Evolutionary conservation across 2,888 invertebrate species (phyloP).

Genomic region (Lissocephala sabroskyi): DNA sequence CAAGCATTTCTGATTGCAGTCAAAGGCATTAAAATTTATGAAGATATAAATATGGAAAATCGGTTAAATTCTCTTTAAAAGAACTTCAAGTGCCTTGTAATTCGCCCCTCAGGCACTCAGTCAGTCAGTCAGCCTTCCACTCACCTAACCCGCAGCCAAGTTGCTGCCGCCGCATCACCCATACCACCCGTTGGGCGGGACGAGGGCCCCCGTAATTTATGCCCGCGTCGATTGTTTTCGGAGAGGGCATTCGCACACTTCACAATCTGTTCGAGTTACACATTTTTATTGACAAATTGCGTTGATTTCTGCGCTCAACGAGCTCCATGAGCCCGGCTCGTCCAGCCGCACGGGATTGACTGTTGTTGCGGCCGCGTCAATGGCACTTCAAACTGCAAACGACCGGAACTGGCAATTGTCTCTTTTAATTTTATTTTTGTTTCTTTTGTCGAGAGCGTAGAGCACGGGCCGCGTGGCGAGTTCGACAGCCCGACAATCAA

Average conservation of each 20-base stretch:
- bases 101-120: no score
- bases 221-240: constrained; percentile 61
- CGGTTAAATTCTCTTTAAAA: no score
- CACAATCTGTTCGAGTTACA: constrained; percentile 65
- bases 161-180: no score
- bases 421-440: constrained; percentile 17
- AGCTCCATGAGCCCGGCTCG: no score
- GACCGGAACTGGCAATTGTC: constrained; percentile 71
- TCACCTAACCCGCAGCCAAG: no score
- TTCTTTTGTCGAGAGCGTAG: constrained; percentile 42
- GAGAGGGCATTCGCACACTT: constrained; percentile 65
- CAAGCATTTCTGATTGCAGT: constrained; percentile 51
- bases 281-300: constrained; percentile 70
- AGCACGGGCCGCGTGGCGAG: constrained; percentile 31
- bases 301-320: constrained; percentile 67
- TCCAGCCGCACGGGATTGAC: constrained; percentile 6
- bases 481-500: constrained; percentile 70
- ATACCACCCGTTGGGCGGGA: no score
- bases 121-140: no score
- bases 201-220: constrained; percentile 50
- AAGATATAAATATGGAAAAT: constrained; percentile 6
- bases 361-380: constrained; percentile 38
- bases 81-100: no score
- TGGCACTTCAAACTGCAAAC: constrained; percentile 65
- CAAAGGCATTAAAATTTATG: constrained; percentile 58